Conservation (phyloP, 2,113 vertebrate species). For the Alexandromys fortis region DNA sequence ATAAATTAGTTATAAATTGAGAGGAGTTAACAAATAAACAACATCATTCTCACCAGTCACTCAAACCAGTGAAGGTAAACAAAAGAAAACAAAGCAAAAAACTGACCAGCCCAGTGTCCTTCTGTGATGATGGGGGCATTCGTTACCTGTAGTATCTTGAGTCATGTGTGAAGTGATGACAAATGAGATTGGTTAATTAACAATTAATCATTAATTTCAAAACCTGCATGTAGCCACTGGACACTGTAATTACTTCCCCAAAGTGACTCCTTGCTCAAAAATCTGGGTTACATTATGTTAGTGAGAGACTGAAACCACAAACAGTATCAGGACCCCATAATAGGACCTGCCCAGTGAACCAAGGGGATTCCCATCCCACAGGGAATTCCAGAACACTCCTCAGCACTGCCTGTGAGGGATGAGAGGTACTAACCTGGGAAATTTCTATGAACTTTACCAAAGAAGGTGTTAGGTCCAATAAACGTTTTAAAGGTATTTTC, state of each 20-base stretch:
- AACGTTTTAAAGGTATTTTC: conserved; percentile 75
- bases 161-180: background rate
- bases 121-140: background rate
- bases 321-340: background rate
- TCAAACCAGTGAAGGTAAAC: background rate
- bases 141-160: background rate
- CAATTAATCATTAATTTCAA: conserved; percentile 10
- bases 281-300: conserved; percentile 48
- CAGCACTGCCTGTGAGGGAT: conserved; percentile 34
- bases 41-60: background rate
- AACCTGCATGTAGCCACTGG: background rate
- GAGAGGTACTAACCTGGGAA: conserved; percentile 79
- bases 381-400: conserved; percentile 71
- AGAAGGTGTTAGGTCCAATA: conserved; percentile 33
- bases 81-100: background rate
- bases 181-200: background rate
- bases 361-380: conserved; percentile 71
- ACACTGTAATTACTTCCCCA: conserved; percentile 29
- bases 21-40: conserved; percentile 17
- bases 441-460: conserved; percentile 77
- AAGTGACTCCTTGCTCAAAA: conserved; percentile 55
- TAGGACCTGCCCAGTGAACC: conserved; percentile 58
- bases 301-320: conserved; percentile 64
- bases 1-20: background rate
- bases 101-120: background rate